These are phyloP conservation scores for Notodromas monacha DNA, from an alignment of 2,888 invertebrate species.

Conservation along the genomic window DNA sequence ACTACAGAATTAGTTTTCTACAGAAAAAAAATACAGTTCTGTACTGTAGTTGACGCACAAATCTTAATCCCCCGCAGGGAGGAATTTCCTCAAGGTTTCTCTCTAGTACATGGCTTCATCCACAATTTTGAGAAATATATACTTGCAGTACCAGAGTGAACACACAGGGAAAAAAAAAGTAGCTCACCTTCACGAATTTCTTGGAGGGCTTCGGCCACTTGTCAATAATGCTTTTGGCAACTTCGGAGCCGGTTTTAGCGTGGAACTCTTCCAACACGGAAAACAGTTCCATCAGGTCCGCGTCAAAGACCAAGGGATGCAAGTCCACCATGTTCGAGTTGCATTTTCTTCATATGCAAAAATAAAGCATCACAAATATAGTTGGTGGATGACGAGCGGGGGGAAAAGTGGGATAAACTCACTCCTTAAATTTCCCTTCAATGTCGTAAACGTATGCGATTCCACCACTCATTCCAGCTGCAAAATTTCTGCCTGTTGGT, in stretches of 20 bases:
- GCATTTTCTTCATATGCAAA: constrained; percentile 28
- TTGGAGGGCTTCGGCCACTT: constrained; percentile 42
- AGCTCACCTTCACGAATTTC: constrained; percentile 42
- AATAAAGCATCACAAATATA: background rate
- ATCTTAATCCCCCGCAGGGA: too few relatives aligned
- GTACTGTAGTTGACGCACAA: too few relatives aligned
- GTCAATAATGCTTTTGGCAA: constrained; percentile 41
- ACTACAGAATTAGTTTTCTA: too few relatives aligned
- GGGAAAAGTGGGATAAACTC: constrained; percentile 11
- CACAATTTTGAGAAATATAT: too few relatives aligned
- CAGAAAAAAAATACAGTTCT: too few relatives aligned
- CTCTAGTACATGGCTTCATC: too few relatives aligned
- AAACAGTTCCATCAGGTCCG: constrained; percentile 43
- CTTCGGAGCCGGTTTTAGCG: constrained; percentile 49
- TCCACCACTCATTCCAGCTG: constrained; percentile 93
- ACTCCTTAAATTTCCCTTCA: constrained; percentile 41
- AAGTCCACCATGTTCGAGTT: constrained; percentile 86
- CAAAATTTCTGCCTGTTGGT: constrained; percentile 84
- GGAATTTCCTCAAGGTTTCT: too few relatives aligned
- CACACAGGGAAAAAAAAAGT: too few relatives aligned
- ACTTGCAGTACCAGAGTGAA: too few relatives aligned
- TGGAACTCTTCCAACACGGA: constrained; percentile 48
- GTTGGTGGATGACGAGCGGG: too few relatives aligned
- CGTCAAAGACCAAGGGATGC: constrained; percentile 35
- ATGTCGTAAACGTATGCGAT: constrained; percentile 80